Conservation (phyloP, 1,140 invertebrate species). For the Philotrypesis tridentata region DNA sequence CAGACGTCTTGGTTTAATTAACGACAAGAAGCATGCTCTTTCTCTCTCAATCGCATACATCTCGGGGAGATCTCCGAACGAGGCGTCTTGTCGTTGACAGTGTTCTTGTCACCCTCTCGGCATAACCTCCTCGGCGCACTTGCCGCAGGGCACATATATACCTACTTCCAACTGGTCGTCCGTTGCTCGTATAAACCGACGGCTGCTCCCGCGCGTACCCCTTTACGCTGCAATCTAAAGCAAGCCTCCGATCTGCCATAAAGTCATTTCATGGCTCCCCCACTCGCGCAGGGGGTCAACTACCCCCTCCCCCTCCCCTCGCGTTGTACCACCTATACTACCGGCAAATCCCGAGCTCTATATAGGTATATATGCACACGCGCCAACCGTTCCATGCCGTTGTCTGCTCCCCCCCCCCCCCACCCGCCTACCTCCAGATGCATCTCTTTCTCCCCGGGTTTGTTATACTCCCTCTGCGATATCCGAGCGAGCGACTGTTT, state of each 20-base stretch:
- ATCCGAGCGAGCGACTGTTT: background rate
- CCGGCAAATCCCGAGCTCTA: constrained; percentile 66
- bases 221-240: constrained; percentile 70
- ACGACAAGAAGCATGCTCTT: background rate
- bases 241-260: constrained; percentile 73
- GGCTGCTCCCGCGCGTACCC: constrained; percentile 56
- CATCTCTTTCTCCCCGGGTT: background rate
- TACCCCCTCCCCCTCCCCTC: constrained; percentile 28
- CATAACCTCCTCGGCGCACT: constrained; percentile 16
- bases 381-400: constrained; percentile 51
- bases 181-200: constrained; percentile 44
- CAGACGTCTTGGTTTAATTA: no score
- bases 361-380: no score
- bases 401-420: background rate
- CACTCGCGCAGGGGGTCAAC: no score
- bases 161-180: constrained; percentile 46
- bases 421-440: background rate
- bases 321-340: constrained; percentile 49
- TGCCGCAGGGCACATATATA: constrained; percentile 37
- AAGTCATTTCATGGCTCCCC: constrained; percentile 72
- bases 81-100: constrained; percentile 54
- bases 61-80: constrained; percentile 51
- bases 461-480: background rate
- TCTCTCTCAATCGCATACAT: constrained; percentile 33
- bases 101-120: constrained; percentile 63